phyloP scores from a whole-genome alignment of 1,140 invertebrate genomes.

The Berghia stephanieae region DNA sequence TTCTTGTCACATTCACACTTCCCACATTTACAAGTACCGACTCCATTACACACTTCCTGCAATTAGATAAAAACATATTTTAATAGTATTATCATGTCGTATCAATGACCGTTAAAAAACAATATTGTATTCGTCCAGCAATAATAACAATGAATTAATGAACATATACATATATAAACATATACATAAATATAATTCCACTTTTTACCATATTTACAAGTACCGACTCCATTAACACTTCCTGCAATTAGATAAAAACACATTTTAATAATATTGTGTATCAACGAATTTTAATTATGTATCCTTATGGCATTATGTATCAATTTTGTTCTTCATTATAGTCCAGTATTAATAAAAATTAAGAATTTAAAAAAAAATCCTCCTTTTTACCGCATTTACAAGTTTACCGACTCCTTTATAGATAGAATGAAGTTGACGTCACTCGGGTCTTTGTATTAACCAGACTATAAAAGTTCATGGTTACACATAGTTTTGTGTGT shows the following conservation, averaged over 20 bases:
- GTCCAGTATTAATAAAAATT: no score
- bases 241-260: neutral
- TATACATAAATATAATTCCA: neutral
- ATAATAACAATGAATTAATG: neutral
- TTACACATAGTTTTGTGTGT: no score
- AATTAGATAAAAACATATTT: neutral
- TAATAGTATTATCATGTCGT: neutral
- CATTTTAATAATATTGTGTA: no score
- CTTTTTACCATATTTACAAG: neutral
- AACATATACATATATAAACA: neutral
- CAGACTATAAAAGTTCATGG: no score
- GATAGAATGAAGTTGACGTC: no score
- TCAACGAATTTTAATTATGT: no score
- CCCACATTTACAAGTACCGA: slow-evolving; percentile 1
- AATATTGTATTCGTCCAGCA: neutral
- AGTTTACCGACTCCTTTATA: no score
- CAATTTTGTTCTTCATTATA: no score
- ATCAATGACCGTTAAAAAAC: neutral
- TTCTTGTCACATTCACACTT: neutral
- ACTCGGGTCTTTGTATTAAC: no score
- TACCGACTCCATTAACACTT: neutral
- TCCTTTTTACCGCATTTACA: no score
- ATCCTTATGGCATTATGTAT: no score
- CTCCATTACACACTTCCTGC: slow-evolving; percentile 11
- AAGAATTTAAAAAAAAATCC: no score